Evolutionary conservation across 2,888 invertebrate genomes (phyloP), one percentile per base, ranked within the genome.

Genomic region (Hyppa rectilinea): DNA sequence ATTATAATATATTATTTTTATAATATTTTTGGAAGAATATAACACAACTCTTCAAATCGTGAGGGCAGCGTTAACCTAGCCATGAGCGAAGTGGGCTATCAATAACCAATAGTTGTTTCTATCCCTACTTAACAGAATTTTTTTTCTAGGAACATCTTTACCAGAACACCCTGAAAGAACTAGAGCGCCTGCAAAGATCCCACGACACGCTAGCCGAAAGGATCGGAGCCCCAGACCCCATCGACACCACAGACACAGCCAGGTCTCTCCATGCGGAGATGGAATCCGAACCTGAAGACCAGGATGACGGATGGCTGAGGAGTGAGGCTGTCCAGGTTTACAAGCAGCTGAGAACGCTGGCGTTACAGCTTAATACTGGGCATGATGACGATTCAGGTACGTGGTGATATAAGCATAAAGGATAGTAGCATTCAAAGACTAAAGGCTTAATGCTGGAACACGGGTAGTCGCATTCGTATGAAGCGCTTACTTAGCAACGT

Each of bases 241-340:
- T 91, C 0, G 93, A 95, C 60, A 88, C 90, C 23, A 88, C 92
- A 12, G 93, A 93, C 83, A 94, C 96, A 10, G 96, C 96, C 78
- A 85, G 98, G 77, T 98, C 99, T 31, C 96, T 99, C 72, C 98
- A 98, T 89, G 98, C 98, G 81, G 99, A 99, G 96, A 98, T 99
- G 97, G 98, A 99, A 91, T 97, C 98, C 62, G 98, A 98, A 74
- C 97, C 97, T 2, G 96, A 96, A 56, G 94, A 93, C 71, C 88
- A 93, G 64, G 96, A 96, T n/a, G 96, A 97, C 58, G 89, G 95
- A 89, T 96, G 97, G 96, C 94, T 97, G 94, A 91, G 97, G 83
- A 96, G 96, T 58, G 97, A 97, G 85, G 97, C 97, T 53, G 96
- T 97, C 71, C 97, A 97, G 56, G 97, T 97, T 29, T 97, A 97